Evolutionary conservation across 2,113 vertebrate genomes (phyloP).

Genomic region (Anser brachyrhynchus): DNA sequence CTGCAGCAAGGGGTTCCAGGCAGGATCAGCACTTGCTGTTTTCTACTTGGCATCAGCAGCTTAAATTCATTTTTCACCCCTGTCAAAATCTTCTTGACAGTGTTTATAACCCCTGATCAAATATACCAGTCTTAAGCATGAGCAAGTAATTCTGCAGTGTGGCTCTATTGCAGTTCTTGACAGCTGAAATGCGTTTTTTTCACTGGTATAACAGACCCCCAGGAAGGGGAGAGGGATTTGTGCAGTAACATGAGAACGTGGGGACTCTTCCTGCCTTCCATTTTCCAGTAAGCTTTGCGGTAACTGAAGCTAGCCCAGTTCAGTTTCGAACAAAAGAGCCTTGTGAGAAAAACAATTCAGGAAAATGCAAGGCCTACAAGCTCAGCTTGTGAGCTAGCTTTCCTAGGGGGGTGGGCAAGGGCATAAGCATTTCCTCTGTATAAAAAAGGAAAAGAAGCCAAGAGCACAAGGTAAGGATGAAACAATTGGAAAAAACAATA

Average conservation of each 20-base stretch:
- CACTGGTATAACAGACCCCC: background rate
- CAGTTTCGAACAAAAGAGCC: background rate
- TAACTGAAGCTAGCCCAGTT: background rate
- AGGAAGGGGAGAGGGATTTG: background rate
- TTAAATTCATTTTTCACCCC: background rate
- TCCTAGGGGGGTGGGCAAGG: too few species aligned
- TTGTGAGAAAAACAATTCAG: background rate
- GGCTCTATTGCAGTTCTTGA: background rate
- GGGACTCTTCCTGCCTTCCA: background rate
- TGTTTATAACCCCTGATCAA: background rate
- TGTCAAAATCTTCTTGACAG: background rate
- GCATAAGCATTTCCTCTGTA: background rate
- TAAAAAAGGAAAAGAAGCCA: background rate
- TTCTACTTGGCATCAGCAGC: background rate
- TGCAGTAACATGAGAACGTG: background rate
- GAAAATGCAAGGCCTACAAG: background rate
- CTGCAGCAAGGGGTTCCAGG: background rate
- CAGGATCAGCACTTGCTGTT: background rate
- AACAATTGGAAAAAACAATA: background rate
- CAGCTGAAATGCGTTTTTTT: background rate
- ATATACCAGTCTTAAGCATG: background rate
- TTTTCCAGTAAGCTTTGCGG: background rate
- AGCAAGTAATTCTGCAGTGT: background rate
- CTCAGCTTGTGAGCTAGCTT: background rate
- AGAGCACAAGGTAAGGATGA: background rate